Evolutionary conservation across 2,888 invertebrate species (phyloP).

Genomic region (Drosophila aldrichi): DNA sequence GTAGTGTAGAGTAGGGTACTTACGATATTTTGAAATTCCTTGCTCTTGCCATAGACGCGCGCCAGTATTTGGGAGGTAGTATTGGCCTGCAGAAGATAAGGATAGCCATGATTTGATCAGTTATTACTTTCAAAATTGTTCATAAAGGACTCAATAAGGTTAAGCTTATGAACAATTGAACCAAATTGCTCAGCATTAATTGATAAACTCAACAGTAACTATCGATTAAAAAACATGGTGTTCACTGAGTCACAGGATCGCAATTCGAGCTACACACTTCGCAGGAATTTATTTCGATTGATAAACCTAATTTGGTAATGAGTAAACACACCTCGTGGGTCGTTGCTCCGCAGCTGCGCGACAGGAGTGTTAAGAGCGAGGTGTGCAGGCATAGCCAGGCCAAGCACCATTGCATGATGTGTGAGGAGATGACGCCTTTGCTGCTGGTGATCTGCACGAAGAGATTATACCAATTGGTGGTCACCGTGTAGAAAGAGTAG

Average conservation of each 20-base stretch:
- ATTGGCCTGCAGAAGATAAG: constrained; percentile 78
- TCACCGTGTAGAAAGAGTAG: constrained; percentile 83
- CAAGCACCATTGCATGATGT: constrained; percentile 75
- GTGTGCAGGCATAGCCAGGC: constrained; percentile 74
- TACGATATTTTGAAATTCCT: constrained; percentile 84
- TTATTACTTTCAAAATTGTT: too few species aligned
- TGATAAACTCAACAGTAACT: background rate
- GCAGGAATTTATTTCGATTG: background rate
- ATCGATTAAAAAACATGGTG: background rate
- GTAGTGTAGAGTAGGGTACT: background rate
- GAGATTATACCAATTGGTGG: constrained; percentile 83
- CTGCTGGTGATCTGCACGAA: constrained; percentile 82
- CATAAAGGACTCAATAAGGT: too few species aligned
- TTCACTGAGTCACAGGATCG: background rate
- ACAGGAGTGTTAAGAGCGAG: constrained; percentile 73
- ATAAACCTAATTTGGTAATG: too few species aligned
- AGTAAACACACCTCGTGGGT: constrained; percentile 77
- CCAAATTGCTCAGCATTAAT: background rate
- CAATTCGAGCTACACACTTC: background rate
- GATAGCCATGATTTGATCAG: too few species aligned
- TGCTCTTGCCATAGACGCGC: constrained; percentile 82
- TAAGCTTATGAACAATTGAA: too few species aligned
- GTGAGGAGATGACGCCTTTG: constrained; percentile 64
- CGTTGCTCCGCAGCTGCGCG: constrained; percentile 76
- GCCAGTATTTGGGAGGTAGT: constrained; percentile 82